Conservation (phyloP, 2,888 invertebrate genomes). For the Blera fallax region DNA sequence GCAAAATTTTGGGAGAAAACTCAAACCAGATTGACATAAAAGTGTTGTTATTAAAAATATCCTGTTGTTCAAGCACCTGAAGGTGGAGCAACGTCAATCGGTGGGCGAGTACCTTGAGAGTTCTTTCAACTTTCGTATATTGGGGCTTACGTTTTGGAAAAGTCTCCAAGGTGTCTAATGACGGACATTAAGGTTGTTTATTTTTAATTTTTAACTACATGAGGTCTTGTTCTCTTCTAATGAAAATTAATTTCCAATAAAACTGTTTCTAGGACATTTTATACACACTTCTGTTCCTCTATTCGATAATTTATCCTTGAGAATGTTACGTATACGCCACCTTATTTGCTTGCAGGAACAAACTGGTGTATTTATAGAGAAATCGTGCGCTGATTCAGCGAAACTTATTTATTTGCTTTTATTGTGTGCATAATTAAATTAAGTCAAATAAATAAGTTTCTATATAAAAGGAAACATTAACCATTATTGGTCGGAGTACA, state of each 20-base stretch:
- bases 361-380: not conserved
- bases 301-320: not conserved
- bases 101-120: not conserved
- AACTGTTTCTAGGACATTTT: too few relatives aligned
- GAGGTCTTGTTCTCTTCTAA: not conserved
- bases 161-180: not conserved
- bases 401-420: not conserved
- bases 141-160: not conserved
- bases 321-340: constrained; percentile 37
- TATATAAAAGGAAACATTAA: too few relatives aligned
- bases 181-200: not conserved
- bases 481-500: too few relatives aligned
- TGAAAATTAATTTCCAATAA: too few relatives aligned
- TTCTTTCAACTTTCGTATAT: not conserved
- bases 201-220: not conserved
- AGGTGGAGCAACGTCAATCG: too few relatives aligned
- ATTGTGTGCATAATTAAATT: not conserved
- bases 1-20: not conserved
- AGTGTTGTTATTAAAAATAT: not conserved
- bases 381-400: not conserved
- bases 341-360: not conserved
- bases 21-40: not conserved
- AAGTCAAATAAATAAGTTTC: too few relatives aligned
- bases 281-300: not conserved
- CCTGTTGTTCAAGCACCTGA: not conserved